Evolutionary conservation across 2,797 vertebrate species (phyloP).

Genomic region (Molossus molossus): DNA sequence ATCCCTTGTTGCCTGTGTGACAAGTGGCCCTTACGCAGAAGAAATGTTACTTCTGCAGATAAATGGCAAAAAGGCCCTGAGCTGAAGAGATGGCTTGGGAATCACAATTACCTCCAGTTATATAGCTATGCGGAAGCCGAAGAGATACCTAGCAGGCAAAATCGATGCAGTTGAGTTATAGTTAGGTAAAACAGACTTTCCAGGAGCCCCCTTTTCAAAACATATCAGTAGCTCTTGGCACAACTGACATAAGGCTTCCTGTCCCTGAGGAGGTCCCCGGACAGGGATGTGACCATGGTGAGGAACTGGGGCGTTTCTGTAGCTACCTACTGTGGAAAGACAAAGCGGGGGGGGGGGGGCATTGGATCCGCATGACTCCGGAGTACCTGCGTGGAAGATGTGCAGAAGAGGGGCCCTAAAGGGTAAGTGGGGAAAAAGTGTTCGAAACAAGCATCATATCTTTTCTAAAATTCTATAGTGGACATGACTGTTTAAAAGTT

Average conservation of each 20-base stretch:
- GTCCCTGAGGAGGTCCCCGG: background rate
- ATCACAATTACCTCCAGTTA: background rate
- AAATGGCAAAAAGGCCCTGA: background rate
- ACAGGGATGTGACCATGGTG: background rate
- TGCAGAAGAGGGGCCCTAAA: background rate
- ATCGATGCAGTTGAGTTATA: background rate
- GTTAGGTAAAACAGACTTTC: background rate
- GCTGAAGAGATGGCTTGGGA: background rate
- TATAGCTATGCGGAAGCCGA: background rate
- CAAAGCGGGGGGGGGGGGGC: background rate
- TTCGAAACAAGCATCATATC: background rate
- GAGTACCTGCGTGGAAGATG: background rate
- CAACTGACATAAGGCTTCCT: background rate
- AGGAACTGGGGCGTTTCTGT: background rate
- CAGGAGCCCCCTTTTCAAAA: background rate
- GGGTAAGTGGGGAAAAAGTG: background rate
- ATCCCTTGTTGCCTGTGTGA: background rate
- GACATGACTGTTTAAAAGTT: background rate
- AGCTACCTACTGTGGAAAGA: background rate
- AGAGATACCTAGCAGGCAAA: background rate
- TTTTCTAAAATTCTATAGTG: constrained; percentile 33
- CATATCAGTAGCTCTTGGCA: background rate
- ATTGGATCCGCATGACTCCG: background rate
- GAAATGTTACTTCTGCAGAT: constrained; percentile 13
- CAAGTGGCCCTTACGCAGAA: background rate